Percentiles rank a stretch among this genome's conserved stretches.
phyloP scores from a whole-genome alignment of 1,140 invertebrate species.

The Pachyrhynchus sulphureomaculatus region DNA sequence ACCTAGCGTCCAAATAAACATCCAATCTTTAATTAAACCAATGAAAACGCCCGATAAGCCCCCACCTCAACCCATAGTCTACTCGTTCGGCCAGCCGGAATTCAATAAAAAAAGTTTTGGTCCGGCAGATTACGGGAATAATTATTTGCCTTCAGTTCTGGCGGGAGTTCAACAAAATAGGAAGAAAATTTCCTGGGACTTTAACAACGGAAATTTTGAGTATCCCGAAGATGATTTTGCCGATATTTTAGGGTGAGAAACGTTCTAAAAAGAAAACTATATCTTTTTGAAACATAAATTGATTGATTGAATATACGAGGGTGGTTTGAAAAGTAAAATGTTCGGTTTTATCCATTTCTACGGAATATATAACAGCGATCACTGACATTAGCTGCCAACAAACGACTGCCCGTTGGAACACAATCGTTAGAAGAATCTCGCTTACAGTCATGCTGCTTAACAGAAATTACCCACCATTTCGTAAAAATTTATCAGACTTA shows the following conservation, averaged over 20 bases:
- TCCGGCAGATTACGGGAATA: constrained; percentile 35
- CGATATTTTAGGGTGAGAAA: constrained; percentile 59
- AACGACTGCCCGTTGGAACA: too few relatives aligned
- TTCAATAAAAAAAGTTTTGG: constrained; percentile 43
- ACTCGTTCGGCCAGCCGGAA: constrained; percentile 49
- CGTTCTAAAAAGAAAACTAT: background rate
- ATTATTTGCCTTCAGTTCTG: constrained; percentile 25
- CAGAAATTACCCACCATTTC: too few relatives aligned
- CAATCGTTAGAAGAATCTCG: too few relatives aligned
- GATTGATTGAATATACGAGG: background rate
- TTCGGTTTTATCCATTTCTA: too few relatives aligned
- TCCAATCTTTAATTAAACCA: constrained; percentile 46
- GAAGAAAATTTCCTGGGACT: constrained; percentile 43
- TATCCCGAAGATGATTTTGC: constrained; percentile 60
- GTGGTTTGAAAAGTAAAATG: background rate
- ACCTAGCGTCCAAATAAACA: constrained; percentile 44
- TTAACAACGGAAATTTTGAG: constrained; percentile 33
- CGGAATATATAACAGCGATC: too few relatives aligned
- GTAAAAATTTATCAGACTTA: too few relatives aligned
- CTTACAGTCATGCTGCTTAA: too few relatives aligned
- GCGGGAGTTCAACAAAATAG: constrained; percentile 33
- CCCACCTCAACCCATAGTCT: constrained; percentile 46
- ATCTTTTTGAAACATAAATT: background rate
- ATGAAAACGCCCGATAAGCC: constrained; percentile 40
- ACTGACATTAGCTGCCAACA: too few relatives aligned